Base-by-base conservation (phyloP, 2,797 vertebrate species). In the Gadopsis marmoratus region DNA sequence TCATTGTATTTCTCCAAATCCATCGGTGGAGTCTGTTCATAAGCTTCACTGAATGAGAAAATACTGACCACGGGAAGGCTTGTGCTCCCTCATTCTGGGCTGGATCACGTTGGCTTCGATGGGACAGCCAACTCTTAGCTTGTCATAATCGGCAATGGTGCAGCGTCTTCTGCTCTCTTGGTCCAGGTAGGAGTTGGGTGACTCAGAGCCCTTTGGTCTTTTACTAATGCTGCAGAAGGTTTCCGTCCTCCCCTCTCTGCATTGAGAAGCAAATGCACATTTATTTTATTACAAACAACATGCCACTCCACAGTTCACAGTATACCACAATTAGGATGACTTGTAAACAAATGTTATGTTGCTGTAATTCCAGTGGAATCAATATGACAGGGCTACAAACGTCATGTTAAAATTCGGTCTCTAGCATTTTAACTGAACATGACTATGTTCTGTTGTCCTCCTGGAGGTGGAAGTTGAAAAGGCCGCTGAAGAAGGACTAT, bases 181-280 rank as follows among this genome's bases (percentile, higher is more conserved):
- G 92, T 99, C 97, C 93, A 99, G 90, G 76, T 95, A 98, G 88
- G 96, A 98, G 92, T 99, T 99, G 4, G 97, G 97, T 47, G 97
- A 99, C 92, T 98, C 97, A 0, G 96, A 96, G 0, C 97, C 97
- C 83, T 97, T 94, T 95, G 84, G 93, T 94, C 37, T 91, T 91
- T 88, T 93, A 72, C 45, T 94, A 63, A 92, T 82, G 82, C 91
- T 94, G 31, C 0, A 89, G 91, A 81, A 92, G 83, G 84, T 85
- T 80, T 80, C 85, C 29, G 92, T 93, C 51, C 91, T 95, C 65
- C 86, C 91, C 68, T 97, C 96, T 87, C 97, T 98, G 87, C 86
- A 83, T 12, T 14, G 66, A 76, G 48, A 79, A 76, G 84, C 47
- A 85, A 78, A 88, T 3, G 10, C 58, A 55, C 26, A 51, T 37